phyloP scores from a whole-genome alignment of 1,140 invertebrate genomes.

The Plodia interpunctella region DNA sequence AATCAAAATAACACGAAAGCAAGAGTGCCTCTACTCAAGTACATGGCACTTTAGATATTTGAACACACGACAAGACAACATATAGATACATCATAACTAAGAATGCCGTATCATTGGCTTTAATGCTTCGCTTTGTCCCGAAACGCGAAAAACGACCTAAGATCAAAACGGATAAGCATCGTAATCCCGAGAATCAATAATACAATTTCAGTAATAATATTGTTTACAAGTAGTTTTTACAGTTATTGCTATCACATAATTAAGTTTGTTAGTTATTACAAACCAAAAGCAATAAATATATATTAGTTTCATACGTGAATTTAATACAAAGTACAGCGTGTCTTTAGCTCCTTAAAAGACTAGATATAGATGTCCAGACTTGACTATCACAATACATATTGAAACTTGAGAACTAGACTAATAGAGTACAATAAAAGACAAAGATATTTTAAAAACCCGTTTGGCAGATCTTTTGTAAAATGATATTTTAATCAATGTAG shows the following conservation, averaged over 20 bases:
- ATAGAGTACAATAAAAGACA: neutral
- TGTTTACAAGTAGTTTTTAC: neutral
- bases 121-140: neutral
- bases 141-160: neutral
- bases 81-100: neutral
- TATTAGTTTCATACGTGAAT: too few species aligned
- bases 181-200: neutral
- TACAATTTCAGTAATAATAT: neutral
- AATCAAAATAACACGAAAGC: neutral
- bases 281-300: too few species aligned
- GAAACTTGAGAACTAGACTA: neutral
- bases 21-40: neutral
- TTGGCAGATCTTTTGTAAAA: slow-evolving; percentile 1
- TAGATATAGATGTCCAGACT: neutral
- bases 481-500: too few species aligned
- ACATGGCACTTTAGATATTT: neutral
- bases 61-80: slow-evolving; percentile 3
- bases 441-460: neutral
- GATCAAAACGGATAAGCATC: neutral
- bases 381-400: neutral
- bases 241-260: neutral
- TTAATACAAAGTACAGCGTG: neutral
- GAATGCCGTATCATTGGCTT: neutral
- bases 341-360: neutral
- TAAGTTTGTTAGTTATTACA: too few species aligned